Evolutionary conservation across 2,797 vertebrate genomes (phyloP).

Genomic region (Oryzias dopingdopingensis): DNA sequence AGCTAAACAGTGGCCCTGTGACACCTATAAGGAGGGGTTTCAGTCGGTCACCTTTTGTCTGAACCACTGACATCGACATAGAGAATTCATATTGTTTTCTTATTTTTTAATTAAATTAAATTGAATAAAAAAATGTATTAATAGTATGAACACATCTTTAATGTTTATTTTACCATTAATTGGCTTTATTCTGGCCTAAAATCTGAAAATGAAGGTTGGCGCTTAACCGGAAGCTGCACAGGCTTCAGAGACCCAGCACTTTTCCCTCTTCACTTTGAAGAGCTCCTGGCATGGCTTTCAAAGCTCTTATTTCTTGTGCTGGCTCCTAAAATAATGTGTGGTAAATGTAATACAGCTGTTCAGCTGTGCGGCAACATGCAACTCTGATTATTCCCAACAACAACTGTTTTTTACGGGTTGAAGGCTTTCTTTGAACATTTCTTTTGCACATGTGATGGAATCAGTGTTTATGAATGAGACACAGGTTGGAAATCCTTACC

Average conservation of each 20-base stretch:
- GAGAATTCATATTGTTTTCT: too few species aligned
- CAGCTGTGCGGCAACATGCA: constrained; percentile 45
- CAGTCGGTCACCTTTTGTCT: too few species aligned
- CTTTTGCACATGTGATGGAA: constrained; percentile 1
- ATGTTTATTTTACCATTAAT: too few species aligned
- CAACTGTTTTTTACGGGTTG: constrained; percentile 19
- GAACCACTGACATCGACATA: too few species aligned
- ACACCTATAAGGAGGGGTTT: too few species aligned
- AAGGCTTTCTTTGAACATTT: constrained; percentile 8
- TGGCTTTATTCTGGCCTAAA: too few species aligned
- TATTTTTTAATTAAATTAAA: too few species aligned
- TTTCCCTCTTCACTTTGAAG: constrained; percentile 61
- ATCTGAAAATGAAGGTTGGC: not conserved
- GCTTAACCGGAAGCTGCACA: constrained; percentile 53
- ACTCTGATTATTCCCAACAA: constrained; percentile 44
- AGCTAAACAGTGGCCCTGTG: too few species aligned
- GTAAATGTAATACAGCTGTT: constrained; percentile 63
- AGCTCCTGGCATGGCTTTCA: constrained; percentile 61
- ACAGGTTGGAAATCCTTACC: too few species aligned
- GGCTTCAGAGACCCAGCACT: constrained; percentile 33
- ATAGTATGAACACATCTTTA: too few species aligned
- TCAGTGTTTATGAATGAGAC: too few species aligned
- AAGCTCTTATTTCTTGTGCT: constrained; percentile 48
- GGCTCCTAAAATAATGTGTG: constrained; percentile 62
- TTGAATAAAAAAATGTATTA: too few species aligned